These are phyloP conservation scores for Narcine bancroftii DNA, from an alignment of 2,113 vertebrate genomes.

Conservation along the genomic window DNA sequence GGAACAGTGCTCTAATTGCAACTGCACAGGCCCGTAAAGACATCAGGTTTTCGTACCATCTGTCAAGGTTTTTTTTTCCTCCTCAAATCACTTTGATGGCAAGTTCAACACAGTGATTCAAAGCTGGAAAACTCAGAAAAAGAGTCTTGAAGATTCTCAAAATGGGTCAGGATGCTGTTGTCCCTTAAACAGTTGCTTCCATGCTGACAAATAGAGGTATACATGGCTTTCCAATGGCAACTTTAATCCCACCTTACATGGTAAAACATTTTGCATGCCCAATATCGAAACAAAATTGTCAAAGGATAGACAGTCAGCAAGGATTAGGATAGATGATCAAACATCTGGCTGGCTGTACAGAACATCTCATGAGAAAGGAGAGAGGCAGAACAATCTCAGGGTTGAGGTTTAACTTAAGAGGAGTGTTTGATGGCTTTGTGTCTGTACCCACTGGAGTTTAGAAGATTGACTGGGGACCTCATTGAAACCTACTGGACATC, in stretches of 20 bases:
- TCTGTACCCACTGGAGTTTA: no score
- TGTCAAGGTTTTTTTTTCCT: not conserved
- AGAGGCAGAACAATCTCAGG: not conserved
- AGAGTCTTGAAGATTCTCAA: not conserved
- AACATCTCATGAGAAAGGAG: not conserved
- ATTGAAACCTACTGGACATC: no score
- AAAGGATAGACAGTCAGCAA: not conserved
- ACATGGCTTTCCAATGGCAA: not conserved
- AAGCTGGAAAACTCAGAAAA: not conserved
- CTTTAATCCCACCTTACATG: not conserved
- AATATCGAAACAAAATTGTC: not conserved
- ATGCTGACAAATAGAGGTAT: not conserved
- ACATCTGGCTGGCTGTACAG: not conserved
- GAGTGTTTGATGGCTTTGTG: no score
- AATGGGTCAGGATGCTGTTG: not conserved
- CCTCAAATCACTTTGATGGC: not conserved
- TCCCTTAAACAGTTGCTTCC: not conserved
- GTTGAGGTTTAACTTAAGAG: no score
- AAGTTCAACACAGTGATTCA: not conserved
- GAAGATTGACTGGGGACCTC: no score
- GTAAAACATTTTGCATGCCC: not conserved
- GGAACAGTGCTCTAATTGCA: not conserved
- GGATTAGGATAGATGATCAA: not conserved
- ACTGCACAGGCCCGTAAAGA: constrained; percentile 3
- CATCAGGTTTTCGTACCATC: constrained; percentile 24